phyloP scores from a whole-genome alignment of 2,888 invertebrate species.

The Endotricha flammealis region DNA sequence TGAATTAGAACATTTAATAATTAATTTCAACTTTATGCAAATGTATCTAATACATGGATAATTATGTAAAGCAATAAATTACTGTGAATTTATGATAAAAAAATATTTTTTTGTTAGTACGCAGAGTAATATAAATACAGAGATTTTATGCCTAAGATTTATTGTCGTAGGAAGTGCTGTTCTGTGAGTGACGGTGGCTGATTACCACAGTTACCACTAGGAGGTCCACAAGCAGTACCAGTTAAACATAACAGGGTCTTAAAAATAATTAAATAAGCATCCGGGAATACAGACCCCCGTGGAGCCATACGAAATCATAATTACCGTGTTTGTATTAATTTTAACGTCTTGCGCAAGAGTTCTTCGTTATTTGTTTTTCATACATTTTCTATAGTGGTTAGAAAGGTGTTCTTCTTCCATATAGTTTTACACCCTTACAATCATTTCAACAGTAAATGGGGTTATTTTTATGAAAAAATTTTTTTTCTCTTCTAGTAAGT shows the following conservation, averaged over 20 bases:
- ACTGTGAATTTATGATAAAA: background rate
- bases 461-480: too few species aligned
- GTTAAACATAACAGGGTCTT: background rate
- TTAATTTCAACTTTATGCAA: background rate
- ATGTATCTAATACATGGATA: background rate
- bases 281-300: background rate
- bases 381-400: too few species aligned
- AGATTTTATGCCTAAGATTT: background rate
- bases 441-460: too few species aligned
- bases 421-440: too few species aligned
- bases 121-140: background rate
- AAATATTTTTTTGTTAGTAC: background rate
- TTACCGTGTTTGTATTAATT: too few species aligned
- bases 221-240: background rate
- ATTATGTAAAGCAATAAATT: background rate
- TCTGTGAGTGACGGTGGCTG: background rate
- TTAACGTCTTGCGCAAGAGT: too few species aligned
- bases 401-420: too few species aligned
- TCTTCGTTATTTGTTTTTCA: too few species aligned
- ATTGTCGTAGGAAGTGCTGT: background rate
- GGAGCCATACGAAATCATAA: background rate
- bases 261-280: background rate
- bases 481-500: too few species aligned
- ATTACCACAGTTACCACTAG: background rate
- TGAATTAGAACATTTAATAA: background rate